These are phyloP conservation scores for Spialia ferax DNA, from an alignment of 2,888 invertebrate species.

Conservation along the genomic window DNA sequence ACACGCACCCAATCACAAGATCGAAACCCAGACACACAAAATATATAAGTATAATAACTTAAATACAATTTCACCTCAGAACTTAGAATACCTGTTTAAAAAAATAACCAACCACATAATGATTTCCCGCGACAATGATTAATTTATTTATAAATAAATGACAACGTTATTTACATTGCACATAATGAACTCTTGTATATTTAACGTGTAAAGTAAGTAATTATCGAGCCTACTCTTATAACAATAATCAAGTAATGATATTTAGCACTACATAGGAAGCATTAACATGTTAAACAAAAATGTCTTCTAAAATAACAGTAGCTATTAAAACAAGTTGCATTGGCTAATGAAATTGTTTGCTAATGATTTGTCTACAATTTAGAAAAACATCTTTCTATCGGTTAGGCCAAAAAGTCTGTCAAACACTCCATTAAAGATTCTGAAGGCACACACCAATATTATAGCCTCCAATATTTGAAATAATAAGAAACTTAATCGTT, in stretches of 20 bases:
- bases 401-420: not conserved
- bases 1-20: constrained; percentile 26
- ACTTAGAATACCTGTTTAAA: constrained; percentile 31
- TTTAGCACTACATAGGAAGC: constrained; percentile 72
- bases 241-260: constrained; percentile 46
- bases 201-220: constrained; percentile 45
- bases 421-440: not conserved
- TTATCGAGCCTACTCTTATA: constrained; percentile 26
- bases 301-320: constrained; percentile 19
- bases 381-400: not conserved
- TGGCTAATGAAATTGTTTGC: not conserved
- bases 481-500: not conserved
- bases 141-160: constrained; percentile 55
- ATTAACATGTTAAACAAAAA: constrained; percentile 46
- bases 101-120: constrained; percentile 23
- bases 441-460: no score
- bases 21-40: constrained; percentile 40
- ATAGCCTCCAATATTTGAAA: not conserved
- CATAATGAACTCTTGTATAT: constrained; percentile 57
- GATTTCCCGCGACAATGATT: constrained; percentile 18
- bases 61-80: constrained; percentile 34
- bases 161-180: constrained; percentile 69
- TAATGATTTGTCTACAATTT: not conserved
- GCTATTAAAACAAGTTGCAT: not conserved
- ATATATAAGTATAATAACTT: constrained; percentile 7